Conservation (phyloP, 2,888 invertebrate genomes). For the Palloptera scutellata region DNA sequence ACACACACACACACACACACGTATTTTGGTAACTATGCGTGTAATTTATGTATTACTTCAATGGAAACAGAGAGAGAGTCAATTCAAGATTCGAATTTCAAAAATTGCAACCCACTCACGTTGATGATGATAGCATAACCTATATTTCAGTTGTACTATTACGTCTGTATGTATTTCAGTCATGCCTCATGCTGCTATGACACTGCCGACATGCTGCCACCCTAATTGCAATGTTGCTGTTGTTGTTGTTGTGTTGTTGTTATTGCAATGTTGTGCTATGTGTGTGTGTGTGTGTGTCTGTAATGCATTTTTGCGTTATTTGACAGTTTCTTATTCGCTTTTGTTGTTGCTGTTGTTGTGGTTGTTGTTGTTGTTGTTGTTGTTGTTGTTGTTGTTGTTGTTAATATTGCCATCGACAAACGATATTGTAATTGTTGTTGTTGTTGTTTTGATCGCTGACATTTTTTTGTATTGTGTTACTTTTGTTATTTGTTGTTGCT, state of each 20-base stretch:
- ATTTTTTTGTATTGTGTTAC: slow-evolving; percentile 17
- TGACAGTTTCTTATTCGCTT: slow-evolving; percentile 10
- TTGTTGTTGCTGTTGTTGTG: neutral
- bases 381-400: slow-evolving; percentile 21
- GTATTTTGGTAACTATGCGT: too few species aligned
- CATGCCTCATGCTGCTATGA: too few species aligned
- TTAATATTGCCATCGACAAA: neutral
- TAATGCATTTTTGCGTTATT: slow-evolving; percentile 28
- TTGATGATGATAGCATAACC: too few species aligned
- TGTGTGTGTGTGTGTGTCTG: slow-evolving; percentile 11
- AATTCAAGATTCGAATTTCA: too few species aligned
- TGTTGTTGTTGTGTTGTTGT: neutral
- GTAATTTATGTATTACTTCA: too few species aligned
- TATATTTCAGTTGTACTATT: too few species aligned
- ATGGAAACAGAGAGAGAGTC: too few species aligned
- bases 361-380: slow-evolving; percentile 9
- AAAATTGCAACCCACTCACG: too few species aligned
- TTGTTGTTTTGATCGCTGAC: too few species aligned
- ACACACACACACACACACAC: too few species aligned
- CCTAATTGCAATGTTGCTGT: neutral
- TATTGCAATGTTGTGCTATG: neutral
- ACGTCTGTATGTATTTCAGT: too few species aligned
- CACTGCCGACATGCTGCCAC: neutral
- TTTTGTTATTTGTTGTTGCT: slow-evolving; percentile 30
- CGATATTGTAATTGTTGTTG: slow-evolving; percentile 7